phyloP scores from a whole-genome alignment of 53 echinoderm and acorn worm species.

The Echinarachnius parma region DNA sequence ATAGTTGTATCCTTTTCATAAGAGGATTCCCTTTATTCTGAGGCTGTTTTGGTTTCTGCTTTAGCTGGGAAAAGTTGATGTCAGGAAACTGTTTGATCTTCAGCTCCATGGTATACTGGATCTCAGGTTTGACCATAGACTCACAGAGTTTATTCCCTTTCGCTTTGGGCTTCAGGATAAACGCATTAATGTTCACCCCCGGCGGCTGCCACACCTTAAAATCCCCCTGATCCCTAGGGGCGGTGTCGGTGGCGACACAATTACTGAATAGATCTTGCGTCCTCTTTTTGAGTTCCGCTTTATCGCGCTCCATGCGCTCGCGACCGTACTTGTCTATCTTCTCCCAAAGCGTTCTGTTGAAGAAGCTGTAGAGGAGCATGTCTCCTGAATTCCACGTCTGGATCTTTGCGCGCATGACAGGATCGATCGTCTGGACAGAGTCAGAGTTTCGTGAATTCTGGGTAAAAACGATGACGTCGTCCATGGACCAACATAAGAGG shows the following conservation, averaged over 20 bases:
- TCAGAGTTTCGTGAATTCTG: conserved; percentile 78
- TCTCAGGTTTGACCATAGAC: conserved; percentile 87
- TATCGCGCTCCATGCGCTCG: conserved; percentile 74
- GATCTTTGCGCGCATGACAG: conserved; percentile 48
- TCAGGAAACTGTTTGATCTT: conserved; percentile 75
- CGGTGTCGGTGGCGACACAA: conserved; percentile 75
- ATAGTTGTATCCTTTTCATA: too few relatives aligned
- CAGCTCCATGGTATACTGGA: conserved; percentile 78
- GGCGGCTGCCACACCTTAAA: conserved; percentile 94
- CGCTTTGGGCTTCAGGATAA: conserved; percentile 65
- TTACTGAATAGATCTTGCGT: conserved; percentile 55
- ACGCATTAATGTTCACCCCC: conserved; percentile 94
- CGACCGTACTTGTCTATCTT: conserved; percentile 69
- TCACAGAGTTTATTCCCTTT: conserved; percentile 66
- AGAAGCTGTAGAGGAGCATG: conserved; percentile 76
- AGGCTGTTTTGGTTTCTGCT: conserved; percentile 6
- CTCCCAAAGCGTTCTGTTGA: conserved; percentile 79
- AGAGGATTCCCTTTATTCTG: too few relatives aligned
- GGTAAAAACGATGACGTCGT: conserved; percentile 81
- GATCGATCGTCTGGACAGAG: conserved; percentile 55
- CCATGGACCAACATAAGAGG: conserved; percentile 78
- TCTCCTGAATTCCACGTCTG: conserved; percentile 87
- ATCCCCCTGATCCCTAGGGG: conserved; percentile 67
- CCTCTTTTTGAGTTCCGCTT: conserved; percentile 45
- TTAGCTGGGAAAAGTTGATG: conserved; percentile 1